Conservation (phyloP, 2,797 vertebrate genomes). For the Sebastes trivittatus region DNA sequence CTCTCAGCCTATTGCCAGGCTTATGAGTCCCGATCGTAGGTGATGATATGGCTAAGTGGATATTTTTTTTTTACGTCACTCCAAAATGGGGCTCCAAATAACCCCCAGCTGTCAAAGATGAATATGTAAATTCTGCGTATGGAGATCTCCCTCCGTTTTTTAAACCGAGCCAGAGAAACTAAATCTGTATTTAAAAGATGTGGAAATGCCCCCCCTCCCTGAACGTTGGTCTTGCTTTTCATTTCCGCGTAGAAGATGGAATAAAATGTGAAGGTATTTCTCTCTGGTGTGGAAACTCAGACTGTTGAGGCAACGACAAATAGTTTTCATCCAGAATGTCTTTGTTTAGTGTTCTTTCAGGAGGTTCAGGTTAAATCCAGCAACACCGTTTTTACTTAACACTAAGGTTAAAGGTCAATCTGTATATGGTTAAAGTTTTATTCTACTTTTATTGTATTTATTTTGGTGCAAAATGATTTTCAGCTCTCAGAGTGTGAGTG, state of each 20-base stretch:
- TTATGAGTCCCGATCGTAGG: slow-evolving; percentile 79
- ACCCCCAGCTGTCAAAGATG: slow-evolving; percentile 78
- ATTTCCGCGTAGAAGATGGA: slow-evolving; percentile 56
- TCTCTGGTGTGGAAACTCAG: slow-evolving; percentile 26
- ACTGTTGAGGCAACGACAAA: neutral
- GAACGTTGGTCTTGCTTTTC: slow-evolving; percentile 55
- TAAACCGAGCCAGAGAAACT: slow-evolving; percentile 70
- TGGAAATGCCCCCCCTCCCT: slow-evolving; percentile 36
- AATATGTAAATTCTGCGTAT: slow-evolving; percentile 85
- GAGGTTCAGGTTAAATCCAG: neutral
- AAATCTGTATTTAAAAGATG: slow-evolving; percentile 79
- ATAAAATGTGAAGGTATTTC: slow-evolving; percentile 47
- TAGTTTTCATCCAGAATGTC: slow-evolving; percentile 8
- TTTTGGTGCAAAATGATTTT: neutral
- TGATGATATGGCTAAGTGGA: slow-evolving; percentile 85
- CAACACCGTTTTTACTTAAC: neutral
- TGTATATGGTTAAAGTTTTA: neutral
- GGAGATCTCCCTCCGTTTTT: slow-evolving; percentile 77
- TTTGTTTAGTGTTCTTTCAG: slow-evolving; percentile 3
- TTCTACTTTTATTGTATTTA: neutral
- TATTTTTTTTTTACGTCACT: slow-evolving; percentile 78
- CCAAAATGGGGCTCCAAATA: slow-evolving; percentile 78
- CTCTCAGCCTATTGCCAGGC: slow-evolving; percentile 81
- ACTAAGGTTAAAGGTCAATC: neutral
- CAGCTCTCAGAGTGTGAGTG: neutral